Percentiles rank a stretch among this genome's conserved stretches.
phyloP scores from a whole-genome alignment of 2,888 invertebrate species.

The Palloptera scutellata region DNA sequence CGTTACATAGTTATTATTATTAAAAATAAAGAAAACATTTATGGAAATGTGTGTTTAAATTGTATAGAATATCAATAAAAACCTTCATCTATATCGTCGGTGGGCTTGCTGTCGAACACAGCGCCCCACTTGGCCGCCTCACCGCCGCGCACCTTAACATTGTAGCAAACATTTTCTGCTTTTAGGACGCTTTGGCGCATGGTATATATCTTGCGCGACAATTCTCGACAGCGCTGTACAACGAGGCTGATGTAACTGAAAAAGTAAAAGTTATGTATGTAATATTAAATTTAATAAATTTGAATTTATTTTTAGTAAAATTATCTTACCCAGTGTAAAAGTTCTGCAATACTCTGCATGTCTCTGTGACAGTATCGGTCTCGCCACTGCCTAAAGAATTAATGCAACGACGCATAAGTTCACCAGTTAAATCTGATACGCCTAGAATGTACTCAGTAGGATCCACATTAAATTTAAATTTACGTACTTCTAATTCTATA shows the following conservation, averaged over 20 bases:
- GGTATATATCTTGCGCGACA: conserved; percentile 75
- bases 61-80: conserved; percentile 48
- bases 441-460: conserved; percentile 75
- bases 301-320: conserved; percentile 42
- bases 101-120: conserved; percentile 60
- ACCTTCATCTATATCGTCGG: conserved; percentile 65
- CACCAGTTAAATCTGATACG: conserved; percentile 86
- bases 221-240: conserved; percentile 68
- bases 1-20: too few relatives aligned
- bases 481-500: conserved; percentile 9
- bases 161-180: conserved; percentile 85
- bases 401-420: conserved; percentile 88
- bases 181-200: conserved; percentile 80
- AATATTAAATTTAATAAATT: conserved; percentile 34
- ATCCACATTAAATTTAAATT: conserved; percentile 59
- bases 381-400: conserved; percentile 82
- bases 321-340: conserved; percentile 56
- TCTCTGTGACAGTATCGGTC: conserved; percentile 74
- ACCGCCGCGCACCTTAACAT: conserved; percentile 79
- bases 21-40: too few relatives aligned
- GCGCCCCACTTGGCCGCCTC: conserved; percentile 73
- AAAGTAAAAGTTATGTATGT: conserved; percentile 34
- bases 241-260: conserved; percentile 65
- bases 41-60: neutral
- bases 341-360: conserved; percentile 75